Evolutionary conservation across 2,888 invertebrate genomes (phyloP), one percentile per base, ranked within the genome.

Genomic region (Eilema caniola): DNA sequence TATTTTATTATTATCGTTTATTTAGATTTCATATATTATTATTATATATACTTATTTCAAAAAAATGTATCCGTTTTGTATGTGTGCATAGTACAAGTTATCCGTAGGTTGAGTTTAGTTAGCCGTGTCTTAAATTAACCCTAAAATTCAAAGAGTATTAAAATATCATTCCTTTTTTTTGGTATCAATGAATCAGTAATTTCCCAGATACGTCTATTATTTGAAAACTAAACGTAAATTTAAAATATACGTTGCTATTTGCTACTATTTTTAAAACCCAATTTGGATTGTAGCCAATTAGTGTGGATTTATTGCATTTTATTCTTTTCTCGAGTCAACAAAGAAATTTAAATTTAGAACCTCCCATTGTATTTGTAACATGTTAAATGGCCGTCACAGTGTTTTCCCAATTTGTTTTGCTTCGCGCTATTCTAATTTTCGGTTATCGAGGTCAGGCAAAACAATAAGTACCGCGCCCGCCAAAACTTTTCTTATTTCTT

Each of bases 401-500:
- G 64, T 73, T 80, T 75, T 80, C 76, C 73, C 75, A 77, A 82
- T 81, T 83, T 81, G 81, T 83, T 84, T 77, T 81, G 75, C 67
- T 74, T 79, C 68, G 73, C 77, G 75, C 73, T 78, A 81, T 83
- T 85, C 79, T 80, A 78, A 85, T 85, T 85, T 84, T 82, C 69
- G 66, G 79, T 78, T 86, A 88, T 85, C 84, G 85, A 86, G 90
- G 89, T 87, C 89, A 88, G 87, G 83, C 76, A 81, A 83, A 86
- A 88, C 86, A 88, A 87, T 86, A 85, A 85, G 83, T 83, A 82
- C 74, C 76, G 67, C 82, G 77, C 70, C 72, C 63, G 67, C 79
- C 70, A 79, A 88, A 93, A 92, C 88, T 93, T 93, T 88, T 79
- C 84, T 85, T 88, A 89, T 92, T 81, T 77, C 79, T 81, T 90